Evolutionary conservation across 2,888 invertebrate species (phyloP).

Genomic region (Lochmaea capreae): DNA sequence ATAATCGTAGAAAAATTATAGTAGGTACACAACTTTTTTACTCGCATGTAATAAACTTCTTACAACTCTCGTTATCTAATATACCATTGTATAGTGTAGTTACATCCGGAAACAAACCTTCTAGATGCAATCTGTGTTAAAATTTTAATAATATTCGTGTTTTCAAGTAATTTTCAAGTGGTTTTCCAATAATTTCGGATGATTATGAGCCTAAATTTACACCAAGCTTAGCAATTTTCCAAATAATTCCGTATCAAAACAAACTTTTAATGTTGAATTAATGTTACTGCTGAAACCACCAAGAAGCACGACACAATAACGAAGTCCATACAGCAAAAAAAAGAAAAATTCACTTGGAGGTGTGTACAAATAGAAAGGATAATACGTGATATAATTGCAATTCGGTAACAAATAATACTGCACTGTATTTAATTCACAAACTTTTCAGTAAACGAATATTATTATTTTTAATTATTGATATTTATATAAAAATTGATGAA

Average conservation of each 20-base stretch:
- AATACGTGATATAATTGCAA: not conserved
- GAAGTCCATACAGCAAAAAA: constrained; percentile 11
- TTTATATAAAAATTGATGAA: too few species aligned
- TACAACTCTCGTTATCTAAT: too few species aligned
- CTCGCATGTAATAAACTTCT: too few species aligned
- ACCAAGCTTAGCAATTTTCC: constrained; percentile 3
- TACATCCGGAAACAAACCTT: not conserved
- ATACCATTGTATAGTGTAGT: too few species aligned
- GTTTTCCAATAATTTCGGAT: constrained; percentile 49
- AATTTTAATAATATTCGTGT: constrained; percentile 53
- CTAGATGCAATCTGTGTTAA: not conserved
- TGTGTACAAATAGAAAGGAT: not conserved
- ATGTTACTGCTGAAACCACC: constrained; percentile 42
- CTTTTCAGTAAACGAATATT: too few species aligned
- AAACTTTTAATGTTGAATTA: constrained; percentile 46
- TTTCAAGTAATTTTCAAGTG: constrained; percentile 49
- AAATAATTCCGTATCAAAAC: constrained; percentile 41
- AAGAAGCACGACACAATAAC: constrained; percentile 40
- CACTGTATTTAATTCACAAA: not conserved
- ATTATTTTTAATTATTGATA: too few species aligned
- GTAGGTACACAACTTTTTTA: too few species aligned
- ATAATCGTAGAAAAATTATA: too few species aligned
- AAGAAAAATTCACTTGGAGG: not conserved
- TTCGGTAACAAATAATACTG: not conserved
- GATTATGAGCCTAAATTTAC: constrained; percentile 26